phyloP scores from a whole-genome alignment of 1,140 invertebrate species.

The Holotrichia oblita region DNA sequence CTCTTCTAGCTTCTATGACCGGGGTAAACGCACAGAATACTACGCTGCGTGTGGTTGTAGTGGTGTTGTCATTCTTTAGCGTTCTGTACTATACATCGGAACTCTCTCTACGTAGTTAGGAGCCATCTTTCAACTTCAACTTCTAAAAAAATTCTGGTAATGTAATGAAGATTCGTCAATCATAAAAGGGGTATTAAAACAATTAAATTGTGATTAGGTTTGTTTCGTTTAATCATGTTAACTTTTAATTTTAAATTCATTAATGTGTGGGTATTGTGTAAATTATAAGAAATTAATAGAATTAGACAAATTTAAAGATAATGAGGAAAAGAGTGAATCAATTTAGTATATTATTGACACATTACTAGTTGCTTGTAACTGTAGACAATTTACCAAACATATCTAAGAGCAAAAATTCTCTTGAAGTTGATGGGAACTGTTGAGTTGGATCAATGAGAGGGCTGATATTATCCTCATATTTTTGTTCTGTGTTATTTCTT shows the following conservation, averaged over 20 bases:
- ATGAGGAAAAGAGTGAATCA: too few species aligned
- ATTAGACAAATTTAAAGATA: too few species aligned
- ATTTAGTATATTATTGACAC: too few species aligned
- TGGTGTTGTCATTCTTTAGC: conserved; percentile 26
- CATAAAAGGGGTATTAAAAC: not conserved
- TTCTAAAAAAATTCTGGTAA: not conserved
- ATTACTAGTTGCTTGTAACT: too few species aligned
- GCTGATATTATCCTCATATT: too few species aligned
- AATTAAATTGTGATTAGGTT: not conserved
- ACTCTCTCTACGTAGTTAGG: not conserved
- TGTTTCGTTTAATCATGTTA: not conserved
- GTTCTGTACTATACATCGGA: not conserved
- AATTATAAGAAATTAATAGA: too few species aligned
- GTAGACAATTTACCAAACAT: too few species aligned
- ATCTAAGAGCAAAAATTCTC: too few species aligned
- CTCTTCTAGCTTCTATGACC: not conserved
- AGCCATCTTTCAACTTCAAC: conserved; percentile 31
- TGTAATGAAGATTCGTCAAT: conserved; percentile 14
- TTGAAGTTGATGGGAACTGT: too few species aligned
- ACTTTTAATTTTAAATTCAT: not conserved
- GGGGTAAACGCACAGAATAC: conserved; percentile 3
- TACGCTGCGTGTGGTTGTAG: not conserved
- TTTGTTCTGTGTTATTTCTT: too few species aligned
- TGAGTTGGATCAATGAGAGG: too few species aligned
- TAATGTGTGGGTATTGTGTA: too few species aligned